Base-by-base conservation (phyloP, 2,888 invertebrate species). In the Sinhomidia bicolor region DNA sequence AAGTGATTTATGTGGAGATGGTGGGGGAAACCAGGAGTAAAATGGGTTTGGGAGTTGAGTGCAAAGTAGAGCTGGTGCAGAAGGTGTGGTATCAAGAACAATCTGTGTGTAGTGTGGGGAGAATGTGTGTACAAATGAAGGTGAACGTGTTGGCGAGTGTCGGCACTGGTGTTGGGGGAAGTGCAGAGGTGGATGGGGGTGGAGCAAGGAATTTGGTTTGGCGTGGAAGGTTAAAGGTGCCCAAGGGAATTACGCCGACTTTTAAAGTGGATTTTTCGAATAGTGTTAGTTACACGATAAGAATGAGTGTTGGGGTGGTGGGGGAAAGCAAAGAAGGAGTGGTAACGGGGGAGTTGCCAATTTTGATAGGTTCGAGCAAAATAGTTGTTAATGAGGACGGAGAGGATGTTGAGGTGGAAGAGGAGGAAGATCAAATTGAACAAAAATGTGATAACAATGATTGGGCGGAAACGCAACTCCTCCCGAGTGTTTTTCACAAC, bases 71-170 rank as follows among this genome's bases (percentile, higher is more conserved):
- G 23, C n/a, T 85, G 14, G 76, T 85, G n/a, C 76, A 76, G n/a
- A 85, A 85, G 32, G 47, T 74, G 0, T 85, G 85, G 85, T 78
- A 78, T 29, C 85, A 85, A 47, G 85, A n/a, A 0, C 74, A 20
- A 0, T 32, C 54, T 4, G 9, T 20, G 3, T 29, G 6, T 4
- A 17, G 17, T 17, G 41, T 32, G 1, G 20, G 32, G 14, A 23
- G 26, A n/a, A n/a, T 85, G 76, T 76, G 76, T 3, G 76, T 60
- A 2, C 76, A 65, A 17, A 62, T 85, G 85, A 74, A 74, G 23
- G 47, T 47, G 5, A 85, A 60, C n/a, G 10, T 26, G 17, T 1
- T 79, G 17, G 12, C 20, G n/a, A 23, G 12, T 10, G 17, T 14
- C 6, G 23, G 23, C 9, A n/a, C n/a, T n/a, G n/a, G n/a, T n/a